Conservation (phyloP, 2,888 invertebrate species). For the Holacanthella duospinosa region DNA sequence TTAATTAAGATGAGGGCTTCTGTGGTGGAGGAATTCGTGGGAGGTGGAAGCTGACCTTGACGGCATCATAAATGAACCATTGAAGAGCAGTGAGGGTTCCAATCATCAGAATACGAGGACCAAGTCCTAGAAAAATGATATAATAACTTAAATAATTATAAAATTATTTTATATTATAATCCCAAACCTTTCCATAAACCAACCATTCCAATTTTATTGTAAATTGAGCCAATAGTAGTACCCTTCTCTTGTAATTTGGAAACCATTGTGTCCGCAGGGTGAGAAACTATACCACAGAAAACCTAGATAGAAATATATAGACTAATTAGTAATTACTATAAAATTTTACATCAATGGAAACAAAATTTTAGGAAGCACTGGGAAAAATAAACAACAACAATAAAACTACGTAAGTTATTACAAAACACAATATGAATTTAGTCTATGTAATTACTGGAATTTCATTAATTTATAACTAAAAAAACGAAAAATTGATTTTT, state of each 20-base stretch:
- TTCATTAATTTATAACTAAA: too few species aligned
- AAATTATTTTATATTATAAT: too few species aligned
- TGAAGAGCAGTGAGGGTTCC: conserved; percentile 84
- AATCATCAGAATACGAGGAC: conserved; percentile 81
- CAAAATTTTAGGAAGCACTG: too few species aligned
- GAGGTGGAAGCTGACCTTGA: conserved; percentile 70
- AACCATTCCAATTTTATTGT: conserved; percentile 59
- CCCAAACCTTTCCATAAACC: conserved; percentile 77
- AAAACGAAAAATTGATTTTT: too few species aligned
- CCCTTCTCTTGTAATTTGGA: conserved; percentile 62
- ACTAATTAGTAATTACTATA: background rate
- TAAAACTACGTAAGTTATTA: too few species aligned
- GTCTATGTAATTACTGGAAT: too few species aligned
- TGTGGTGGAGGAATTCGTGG: conserved; percentile 92
- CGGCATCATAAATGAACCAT: conserved; percentile 85
- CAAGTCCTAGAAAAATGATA: too few species aligned
- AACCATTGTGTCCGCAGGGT: conserved; percentile 90
- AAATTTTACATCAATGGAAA: too few species aligned
- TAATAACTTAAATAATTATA: too few species aligned
- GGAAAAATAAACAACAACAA: too few species aligned
- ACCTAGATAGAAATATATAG: conserved; percentile 45
- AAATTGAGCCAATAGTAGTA: conserved; percentile 57
- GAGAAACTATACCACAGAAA: conserved; percentile 95
- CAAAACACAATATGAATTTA: too few species aligned
- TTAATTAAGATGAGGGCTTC: conserved; percentile 58